Base-by-base conservation (phyloP, 1,140 invertebrate species). In the Gryon sp. region DNA sequence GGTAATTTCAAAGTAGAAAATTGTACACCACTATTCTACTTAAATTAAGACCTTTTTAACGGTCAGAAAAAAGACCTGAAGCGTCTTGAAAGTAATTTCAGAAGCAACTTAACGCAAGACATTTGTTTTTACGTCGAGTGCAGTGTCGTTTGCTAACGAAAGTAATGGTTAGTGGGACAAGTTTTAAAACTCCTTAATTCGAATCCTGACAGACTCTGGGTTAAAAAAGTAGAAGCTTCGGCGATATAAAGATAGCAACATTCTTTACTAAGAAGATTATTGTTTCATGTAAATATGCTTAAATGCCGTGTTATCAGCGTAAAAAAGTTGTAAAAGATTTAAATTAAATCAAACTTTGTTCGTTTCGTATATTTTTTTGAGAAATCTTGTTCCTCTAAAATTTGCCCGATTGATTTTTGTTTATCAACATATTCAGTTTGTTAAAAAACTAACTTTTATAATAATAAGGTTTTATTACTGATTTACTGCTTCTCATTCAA, bases 161-260 rank as follows among this genome's bases (percentile, higher is more conserved):
- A 55, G 50, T 66, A 66, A 66, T 30, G 63, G 50, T 55, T 57
- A 22, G 30, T 55, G 30, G 46, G 50, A 55, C 62, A 55, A 66
- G 28, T 66, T 66, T 66, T 66, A 66, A 66, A 40, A 66, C 30
- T 30, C 38, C 53, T 55, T 66, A 66, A 66, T 66, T 66, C 41
- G 19, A 30, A 18, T 48, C 41, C 41, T 36, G 40, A 50, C 59
- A 52, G 59, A 63, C 59, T 46, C 34, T 36, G 38, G 12, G n/a
- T 45, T 45, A 66, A 66, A 53, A 34, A 1, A n/a, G 9, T 12
- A 12, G 2, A 34, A 12, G 32, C 53, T 38, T n/a, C 41, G 57
- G n/a, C 30, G 4, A 60, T 26, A 30, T 48, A 28, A 38, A 59
- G 40, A 59, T 34, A 32, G 32, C 16, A 20, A 18, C 43, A 22